phyloP scores from a whole-genome alignment of 30 jellyfish, hydroid and myxozoan genomes.

The Sanderia malayensis region DNA sequence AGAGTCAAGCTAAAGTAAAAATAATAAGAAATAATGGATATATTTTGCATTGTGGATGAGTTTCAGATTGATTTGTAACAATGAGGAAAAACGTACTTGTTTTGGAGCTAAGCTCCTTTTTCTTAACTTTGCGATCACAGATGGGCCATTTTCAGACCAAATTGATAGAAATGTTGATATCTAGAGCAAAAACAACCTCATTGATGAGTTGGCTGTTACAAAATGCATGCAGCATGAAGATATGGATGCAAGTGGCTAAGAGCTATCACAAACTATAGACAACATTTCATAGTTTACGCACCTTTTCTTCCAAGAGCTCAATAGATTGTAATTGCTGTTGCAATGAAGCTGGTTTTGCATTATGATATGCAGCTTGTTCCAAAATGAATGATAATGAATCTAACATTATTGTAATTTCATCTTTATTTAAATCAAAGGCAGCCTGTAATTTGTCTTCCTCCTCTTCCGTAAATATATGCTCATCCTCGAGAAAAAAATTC shows the following conservation, averaged over 20 bases:
- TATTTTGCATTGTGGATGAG: too few relatives aligned
- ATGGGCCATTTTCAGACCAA: slow-evolving; percentile 89
- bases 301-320: slow-evolving; percentile 73
- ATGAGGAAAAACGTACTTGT: slow-evolving; percentile 79
- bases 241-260: too few relatives aligned
- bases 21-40: too few relatives aligned
- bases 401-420: slow-evolving; percentile 66
- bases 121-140: slow-evolving; percentile 64
- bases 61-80: too few relatives aligned
- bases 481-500: too few relatives aligned
- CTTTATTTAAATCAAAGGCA: slow-evolving; percentile 69
- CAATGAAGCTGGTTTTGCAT: slow-evolving; percentile 80
- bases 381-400: slow-evolving; percentile 76
- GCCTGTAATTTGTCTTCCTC: slow-evolving; percentile 85
- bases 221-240: too few relatives aligned
- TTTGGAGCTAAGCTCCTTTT: slow-evolving; percentile 94
- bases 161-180: slow-evolving; percentile 63
- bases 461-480: slow-evolving; percentile 80
- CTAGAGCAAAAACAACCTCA: too few relatives aligned
- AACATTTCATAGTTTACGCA: background rate
- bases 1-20: slow-evolving; percentile 82
- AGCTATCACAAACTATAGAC: background rate
- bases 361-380: slow-evolving; percentile 95
- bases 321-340: slow-evolving; percentile 68
- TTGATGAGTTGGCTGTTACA: too few relatives aligned